Conservation (phyloP, 2,888 invertebrate genomes). For the Acanthopleura granulata region DNA sequence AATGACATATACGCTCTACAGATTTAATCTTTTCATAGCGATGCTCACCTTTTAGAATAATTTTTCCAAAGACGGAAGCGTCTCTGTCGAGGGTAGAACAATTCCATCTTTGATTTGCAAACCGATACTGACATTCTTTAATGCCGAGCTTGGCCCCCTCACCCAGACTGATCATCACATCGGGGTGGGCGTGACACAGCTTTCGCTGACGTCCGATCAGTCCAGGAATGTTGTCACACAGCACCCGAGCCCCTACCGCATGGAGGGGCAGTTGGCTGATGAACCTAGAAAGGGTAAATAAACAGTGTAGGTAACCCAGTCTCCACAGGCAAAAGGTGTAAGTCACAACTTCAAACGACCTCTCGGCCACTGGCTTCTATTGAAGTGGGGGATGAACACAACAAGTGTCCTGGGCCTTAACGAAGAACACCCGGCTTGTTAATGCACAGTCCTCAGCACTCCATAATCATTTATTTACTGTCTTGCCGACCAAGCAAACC, state of each 20-base stretch:
- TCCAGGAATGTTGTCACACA: conserved; percentile 70
- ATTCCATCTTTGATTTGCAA: conserved; percentile 68
- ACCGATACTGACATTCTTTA: conserved; percentile 69
- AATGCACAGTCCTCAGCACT: too few relatives aligned
- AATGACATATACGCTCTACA: too few relatives aligned
- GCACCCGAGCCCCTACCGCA: conserved; percentile 60
- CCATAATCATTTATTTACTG: too few relatives aligned
- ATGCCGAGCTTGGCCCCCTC: conserved; percentile 67
- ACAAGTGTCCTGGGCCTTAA: too few relatives aligned
- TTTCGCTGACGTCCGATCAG: conserved; percentile 66
- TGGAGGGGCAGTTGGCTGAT: conserved; percentile 66
- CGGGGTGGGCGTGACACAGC: conserved; percentile 67
- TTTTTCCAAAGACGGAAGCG: conserved; percentile 69
- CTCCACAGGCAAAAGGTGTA: too few relatives aligned
- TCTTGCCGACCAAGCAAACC: too few relatives aligned
- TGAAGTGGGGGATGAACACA: too few relatives aligned
- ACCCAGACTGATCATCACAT: conserved; percentile 67
- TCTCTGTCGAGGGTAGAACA: conserved; percentile 64
- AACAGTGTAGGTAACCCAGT: too few relatives aligned
- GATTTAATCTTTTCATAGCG: too few relatives aligned
- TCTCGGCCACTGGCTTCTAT: too few relatives aligned
- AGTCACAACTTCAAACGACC: too few relatives aligned
- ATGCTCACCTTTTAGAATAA: conserved; percentile 67
- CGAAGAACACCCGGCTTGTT: too few relatives aligned
- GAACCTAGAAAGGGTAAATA: conserved; percentile 53